Evolutionary conservation across 2,113 vertebrate genomes (phyloP).

Genomic region (Hemiprocne comata): DNA sequence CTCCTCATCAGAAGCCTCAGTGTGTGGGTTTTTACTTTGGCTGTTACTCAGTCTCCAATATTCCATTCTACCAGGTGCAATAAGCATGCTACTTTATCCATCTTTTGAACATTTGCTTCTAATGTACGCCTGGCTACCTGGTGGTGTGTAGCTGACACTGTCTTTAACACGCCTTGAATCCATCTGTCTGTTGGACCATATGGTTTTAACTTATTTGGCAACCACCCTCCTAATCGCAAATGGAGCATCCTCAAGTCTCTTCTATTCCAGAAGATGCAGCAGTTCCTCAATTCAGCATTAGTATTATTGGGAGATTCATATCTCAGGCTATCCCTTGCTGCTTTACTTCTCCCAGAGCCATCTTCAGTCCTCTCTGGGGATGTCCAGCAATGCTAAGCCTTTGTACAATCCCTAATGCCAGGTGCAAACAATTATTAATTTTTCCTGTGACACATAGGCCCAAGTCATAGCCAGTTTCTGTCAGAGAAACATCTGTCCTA

Average conservation of each 20-base stretch:
- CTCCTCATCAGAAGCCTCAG: background rate
- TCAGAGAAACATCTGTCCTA: constrained; percentile 60
- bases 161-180: constrained; percentile 61
- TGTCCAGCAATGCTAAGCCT: background rate
- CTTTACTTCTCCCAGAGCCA: background rate
- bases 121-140: constrained; percentile 49
- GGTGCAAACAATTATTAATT: background rate
- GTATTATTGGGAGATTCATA: background rate
- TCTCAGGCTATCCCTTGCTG: background rate
- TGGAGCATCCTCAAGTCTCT: constrained; percentile 49
- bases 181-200: constrained; percentile 67
- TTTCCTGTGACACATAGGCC: constrained; percentile 5
- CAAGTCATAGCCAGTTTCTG: constrained; percentile 22
- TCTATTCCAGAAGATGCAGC: constrained; percentile 10
- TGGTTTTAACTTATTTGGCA: constrained; percentile 67
- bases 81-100: constrained; percentile 43
- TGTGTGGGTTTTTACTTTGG: background rate
- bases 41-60: background rate
- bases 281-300: background rate
- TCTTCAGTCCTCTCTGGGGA: background rate
- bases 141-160: constrained; percentile 63
- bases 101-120: constrained; percentile 62
- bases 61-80: constrained; percentile 50
- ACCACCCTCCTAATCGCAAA: constrained; percentile 36
- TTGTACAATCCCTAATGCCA: background rate